Evolutionary conservation across 2,113 vertebrate species (phyloP), one percentile per base, ranked within the genome.

Genomic region (Harpagus bidentatus): DNA sequence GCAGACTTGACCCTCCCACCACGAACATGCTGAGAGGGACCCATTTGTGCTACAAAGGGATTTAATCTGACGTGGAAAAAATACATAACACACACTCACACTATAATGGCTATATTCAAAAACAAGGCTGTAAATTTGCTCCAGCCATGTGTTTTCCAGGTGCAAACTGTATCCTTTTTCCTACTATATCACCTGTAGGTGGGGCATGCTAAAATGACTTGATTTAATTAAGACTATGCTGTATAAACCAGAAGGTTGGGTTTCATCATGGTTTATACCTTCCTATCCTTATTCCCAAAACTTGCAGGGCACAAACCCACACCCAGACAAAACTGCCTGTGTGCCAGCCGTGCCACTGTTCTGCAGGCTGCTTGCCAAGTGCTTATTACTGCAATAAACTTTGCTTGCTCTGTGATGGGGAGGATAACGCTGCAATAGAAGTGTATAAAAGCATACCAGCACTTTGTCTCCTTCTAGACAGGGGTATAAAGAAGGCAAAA

Each of bases 41-140:
- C 0, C 0, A 0, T 77, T 69, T 69, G 40, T 61, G 36, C 15
- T 59, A 36, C 5, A n/a, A 26, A 65, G 52, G 20, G 13, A n/a
- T 58, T 78, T 77, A 69, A 50, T 25, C 7, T 36, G 78, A 15
- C 2, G 3, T 11, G 45, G 45, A 45, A 66, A 82, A 72, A 7
- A 20, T 13, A 13, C 1, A 47, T 6, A 28, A 52, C 14, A 52
- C 26, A 48, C 16, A 14, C 11, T 47, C 6, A 7, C 7, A 12
- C 1, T 48, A 1, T 21, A 50, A 42, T 16, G 9, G 9, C n/a
- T 58, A 2, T 42, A 55, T 85, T 67, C 31, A 53, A 90, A 92
- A 67, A 3, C 10, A 67, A 58, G 21, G 13, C 22, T 25, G 7
- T 29, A 50, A 58, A 28, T 45, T 79, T 55, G 16, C 19, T 59